phyloP scores from a whole-genome alignment of 2,113 vertebrate species.

The Carassius auratus region DNA sequence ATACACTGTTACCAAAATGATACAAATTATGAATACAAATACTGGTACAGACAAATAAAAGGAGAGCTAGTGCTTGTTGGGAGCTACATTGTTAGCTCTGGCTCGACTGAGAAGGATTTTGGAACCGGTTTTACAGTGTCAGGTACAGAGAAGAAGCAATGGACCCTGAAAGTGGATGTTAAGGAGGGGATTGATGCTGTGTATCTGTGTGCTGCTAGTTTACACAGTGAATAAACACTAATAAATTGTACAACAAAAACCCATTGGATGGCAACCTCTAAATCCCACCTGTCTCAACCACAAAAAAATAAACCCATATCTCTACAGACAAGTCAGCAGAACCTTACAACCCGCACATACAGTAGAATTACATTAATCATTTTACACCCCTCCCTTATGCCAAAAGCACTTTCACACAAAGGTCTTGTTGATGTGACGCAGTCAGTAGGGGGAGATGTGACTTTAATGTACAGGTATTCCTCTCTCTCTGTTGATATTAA shows the following conservation, averaged over 20 bases:
- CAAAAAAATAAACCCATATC: not conserved
- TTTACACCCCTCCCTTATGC: not conserved
- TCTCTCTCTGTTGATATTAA: not conserved
- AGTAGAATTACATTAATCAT: not conserved
- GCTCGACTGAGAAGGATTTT: conserved; percentile 32
- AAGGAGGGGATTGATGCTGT: conserved; percentile 32
- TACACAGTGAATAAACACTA: conserved; percentile 39
- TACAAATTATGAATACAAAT: conserved; percentile 51
- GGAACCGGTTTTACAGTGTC: conserved; percentile 15
- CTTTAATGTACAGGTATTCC: not conserved
- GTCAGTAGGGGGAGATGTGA: conserved; percentile 22
- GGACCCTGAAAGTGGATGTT: conserved; percentile 50
- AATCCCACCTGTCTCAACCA: conserved; percentile 39
- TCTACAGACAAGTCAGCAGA: not conserved
- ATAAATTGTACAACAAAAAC: conserved; percentile 32
- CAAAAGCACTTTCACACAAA: not conserved
- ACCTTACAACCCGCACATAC: not conserved
- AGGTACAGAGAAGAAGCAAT: conserved; percentile 38
- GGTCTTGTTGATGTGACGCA: not conserved
- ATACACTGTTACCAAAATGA: conserved; percentile 58
- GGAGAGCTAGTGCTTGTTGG: conserved; percentile 39
- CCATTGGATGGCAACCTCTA: not conserved
- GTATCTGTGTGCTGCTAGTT: conserved; percentile 58
- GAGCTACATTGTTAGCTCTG: not conserved
- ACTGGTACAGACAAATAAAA: conserved; percentile 54